phyloP scores from a whole-genome alignment of 2,113 vertebrate species.

The Onychorhynchus coronatus region DNA sequence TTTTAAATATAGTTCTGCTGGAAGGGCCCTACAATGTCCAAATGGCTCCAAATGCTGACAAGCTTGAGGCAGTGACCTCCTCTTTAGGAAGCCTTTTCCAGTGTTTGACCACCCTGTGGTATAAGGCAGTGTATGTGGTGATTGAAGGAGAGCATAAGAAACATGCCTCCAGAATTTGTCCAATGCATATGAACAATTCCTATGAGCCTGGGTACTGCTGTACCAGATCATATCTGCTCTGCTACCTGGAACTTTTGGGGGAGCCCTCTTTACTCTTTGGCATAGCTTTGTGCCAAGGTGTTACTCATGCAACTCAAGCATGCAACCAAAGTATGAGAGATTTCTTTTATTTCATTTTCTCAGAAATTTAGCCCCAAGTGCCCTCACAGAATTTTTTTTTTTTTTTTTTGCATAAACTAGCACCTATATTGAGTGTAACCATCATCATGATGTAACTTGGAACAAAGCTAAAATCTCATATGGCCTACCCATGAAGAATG shows the following conservation, averaged over 20 bases:
- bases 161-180: not conserved
- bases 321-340: not conserved
- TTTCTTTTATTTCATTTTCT: not conserved
- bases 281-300: not conserved
- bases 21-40: not conserved
- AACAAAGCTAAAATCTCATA: not conserved
- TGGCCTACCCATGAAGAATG: not conserved
- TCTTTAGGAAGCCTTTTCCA: not conserved
- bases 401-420: not conserved
- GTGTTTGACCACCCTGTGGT: not conserved
- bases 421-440: not conserved
- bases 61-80: not conserved
- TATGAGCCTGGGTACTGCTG: not conserved
- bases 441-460: not conserved
- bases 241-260: not conserved
- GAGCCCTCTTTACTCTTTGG: not conserved
- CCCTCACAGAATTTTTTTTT: not conserved
- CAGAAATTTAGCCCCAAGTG: not conserved
- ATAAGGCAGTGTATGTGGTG: rapidly evolving
- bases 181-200: not conserved
- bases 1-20: not conserved
- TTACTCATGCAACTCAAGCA: not conserved
- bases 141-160: not conserved
- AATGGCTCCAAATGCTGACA: not conserved
- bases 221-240: not conserved